phyloP scores from a whole-genome alignment of 2,888 invertebrate genomes.

The Volucella bombylans region DNA sequence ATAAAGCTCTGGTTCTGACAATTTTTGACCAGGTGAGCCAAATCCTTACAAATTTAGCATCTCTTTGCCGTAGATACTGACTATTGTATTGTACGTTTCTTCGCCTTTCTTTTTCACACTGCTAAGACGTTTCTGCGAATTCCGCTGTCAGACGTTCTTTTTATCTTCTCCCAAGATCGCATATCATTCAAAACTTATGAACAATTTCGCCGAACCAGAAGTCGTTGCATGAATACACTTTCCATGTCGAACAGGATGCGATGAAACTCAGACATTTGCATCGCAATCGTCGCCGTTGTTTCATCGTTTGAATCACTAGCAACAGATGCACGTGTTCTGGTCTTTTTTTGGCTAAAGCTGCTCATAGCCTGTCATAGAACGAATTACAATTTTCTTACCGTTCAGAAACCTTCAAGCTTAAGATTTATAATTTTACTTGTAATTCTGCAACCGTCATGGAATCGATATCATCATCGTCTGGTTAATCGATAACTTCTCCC shows the following conservation, averaged over 20 bases:
- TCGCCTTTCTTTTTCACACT: slow-evolving; percentile 32
- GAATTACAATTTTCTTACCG: neutral
- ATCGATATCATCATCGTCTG: neutral
- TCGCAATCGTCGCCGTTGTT: neutral
- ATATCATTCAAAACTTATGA: slow-evolving; percentile 25
- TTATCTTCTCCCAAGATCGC: slow-evolving; percentile 12
- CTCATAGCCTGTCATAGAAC: neutral
- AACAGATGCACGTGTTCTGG: neutral
- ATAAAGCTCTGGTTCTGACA: too few species aligned
- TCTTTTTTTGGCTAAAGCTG: neutral
- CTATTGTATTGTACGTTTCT: slow-evolving; percentile 5
- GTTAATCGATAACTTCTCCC: neutral
- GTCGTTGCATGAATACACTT: too few species aligned
- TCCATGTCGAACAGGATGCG: too few species aligned
- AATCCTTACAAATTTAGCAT: too few species aligned
- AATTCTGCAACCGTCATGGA: neutral
- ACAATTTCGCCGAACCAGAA: slow-evolving; percentile 32
- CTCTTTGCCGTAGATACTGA: neutral
- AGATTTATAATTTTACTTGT: neutral
- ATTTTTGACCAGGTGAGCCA: too few species aligned
- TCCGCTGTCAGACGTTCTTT: slow-evolving; percentile 10
- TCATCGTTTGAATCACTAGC: neutral
- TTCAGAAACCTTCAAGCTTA: neutral
- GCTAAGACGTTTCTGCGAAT: slow-evolving; percentile 26
- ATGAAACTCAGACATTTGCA: too few species aligned